Evolutionary conservation across 2,888 invertebrate species (phyloP).

Genomic region (Orthosia cruda): DNA sequence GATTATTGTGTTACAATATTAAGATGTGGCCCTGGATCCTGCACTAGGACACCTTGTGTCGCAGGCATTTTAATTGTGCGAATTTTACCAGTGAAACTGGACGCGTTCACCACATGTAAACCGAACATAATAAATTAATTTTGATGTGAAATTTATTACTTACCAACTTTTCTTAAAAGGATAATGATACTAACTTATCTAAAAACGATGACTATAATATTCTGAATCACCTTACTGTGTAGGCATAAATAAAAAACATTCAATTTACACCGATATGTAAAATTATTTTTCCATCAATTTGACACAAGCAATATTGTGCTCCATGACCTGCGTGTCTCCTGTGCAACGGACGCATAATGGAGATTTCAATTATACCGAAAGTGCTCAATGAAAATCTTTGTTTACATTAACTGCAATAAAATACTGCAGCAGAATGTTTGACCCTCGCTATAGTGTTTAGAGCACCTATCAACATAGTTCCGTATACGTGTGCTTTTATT

Average conservation of each 20-base stretch:
- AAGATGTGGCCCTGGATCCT: no score
- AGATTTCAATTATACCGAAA: constrained; percentile 51
- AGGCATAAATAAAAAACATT: not conserved
- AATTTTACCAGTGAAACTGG: no score
- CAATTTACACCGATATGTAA: not conserved
- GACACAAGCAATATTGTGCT: constrained; percentile 22
- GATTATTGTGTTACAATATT: no score
- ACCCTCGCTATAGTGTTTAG: not conserved
- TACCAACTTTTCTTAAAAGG: no score
- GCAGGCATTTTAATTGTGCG: no score
- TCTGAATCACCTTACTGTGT: no score
- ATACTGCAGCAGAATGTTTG: not conserved
- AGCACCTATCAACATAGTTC: not conserved
- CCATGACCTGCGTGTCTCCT: constrained; percentile 30
- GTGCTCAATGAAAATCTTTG: constrained; percentile 46
- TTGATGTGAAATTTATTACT: no score
- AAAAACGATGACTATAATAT: no score
- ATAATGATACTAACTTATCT: no score
- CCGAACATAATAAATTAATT: no score
- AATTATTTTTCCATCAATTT: constrained; percentile 12
- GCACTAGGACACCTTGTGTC: no score
- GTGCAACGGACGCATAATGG: constrained; percentile 36
- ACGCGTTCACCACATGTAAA: no score
- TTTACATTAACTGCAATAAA: constrained; percentile 51
- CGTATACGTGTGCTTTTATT: not conserved